Percentiles rank a stretch among this genome's conserved stretches.
Evolutionary conservation across 2,797 vertebrate species (phyloP).

Genomic region (Diglossa cyanea): DNA sequence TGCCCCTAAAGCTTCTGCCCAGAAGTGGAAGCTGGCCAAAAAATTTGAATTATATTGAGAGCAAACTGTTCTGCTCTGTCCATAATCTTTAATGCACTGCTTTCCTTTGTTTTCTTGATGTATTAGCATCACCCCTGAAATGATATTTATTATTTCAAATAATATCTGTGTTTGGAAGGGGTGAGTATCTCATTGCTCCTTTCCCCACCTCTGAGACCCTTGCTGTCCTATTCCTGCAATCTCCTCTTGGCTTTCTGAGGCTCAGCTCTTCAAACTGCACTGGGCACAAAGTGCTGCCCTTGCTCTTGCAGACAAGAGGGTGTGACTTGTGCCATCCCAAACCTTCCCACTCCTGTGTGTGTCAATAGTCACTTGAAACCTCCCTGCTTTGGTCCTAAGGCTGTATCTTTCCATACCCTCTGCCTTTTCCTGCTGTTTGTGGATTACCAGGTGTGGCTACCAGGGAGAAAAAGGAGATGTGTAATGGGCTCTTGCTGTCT

Average conservation of each 20-base stretch:
- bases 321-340: background rate
- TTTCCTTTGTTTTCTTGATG: background rate
- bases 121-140: background rate
- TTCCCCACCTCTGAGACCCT: background rate
- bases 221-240: background rate
- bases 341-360: background rate
- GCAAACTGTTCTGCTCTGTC: background rate
- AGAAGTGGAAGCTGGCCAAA: background rate
- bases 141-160: background rate
- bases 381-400: background rate
- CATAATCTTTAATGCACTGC: background rate
- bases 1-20: background rate
- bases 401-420: background rate
- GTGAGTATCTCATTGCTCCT: background rate
- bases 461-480: background rate
- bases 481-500: background rate
- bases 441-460: fast-evolving
- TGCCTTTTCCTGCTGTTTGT: background rate
- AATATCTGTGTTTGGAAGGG: background rate
- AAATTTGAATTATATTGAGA: background rate
- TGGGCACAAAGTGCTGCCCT: background rate
- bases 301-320: background rate
- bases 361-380: background rate
- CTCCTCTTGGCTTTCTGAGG: background rate
- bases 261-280: background rate